Base-by-base conservation (phyloP, 1,140 invertebrate species). In the Plodia interpunctella region DNA sequence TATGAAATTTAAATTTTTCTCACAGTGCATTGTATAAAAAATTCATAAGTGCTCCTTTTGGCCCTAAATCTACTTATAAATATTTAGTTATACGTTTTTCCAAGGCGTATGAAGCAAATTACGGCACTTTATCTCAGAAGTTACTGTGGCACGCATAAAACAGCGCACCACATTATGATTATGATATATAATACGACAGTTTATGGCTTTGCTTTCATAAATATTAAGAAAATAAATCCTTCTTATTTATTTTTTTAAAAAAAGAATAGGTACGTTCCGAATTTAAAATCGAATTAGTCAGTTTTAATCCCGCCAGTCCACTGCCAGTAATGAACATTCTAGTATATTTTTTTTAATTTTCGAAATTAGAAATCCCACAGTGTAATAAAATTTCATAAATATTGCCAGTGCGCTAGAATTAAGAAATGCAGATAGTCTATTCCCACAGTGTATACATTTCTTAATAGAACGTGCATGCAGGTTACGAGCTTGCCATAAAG, bases 1-100 rank as follows among this genome's bases (percentile, higher is more conserved):
- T 44, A 44, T 44, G 15, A 44, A 44, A 44, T 44, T 44, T 44
- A 44, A 44, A 44, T 44, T 44, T 44, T 44, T 15, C 38, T 44
- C 5, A 44, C 38, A 44, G 13, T 17, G 38, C 15, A 17, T 13
- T 44, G 38, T n/a, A 44, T 44, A 44, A 44, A 44, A 44, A 44
- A 15, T 44, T 44, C 38, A 44, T 44, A 44, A 44, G 38, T 4
- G 15, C 2, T 10, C 13, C 38, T 44, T 13, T 44, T 44, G 10
- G 38, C 8, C 15, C 15, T 44, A 44, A 44, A 44, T 17, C 38
- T 44, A 44, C 38, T n/a, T 44, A 44, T 44, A 44, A 35, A 35
- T 35, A 35, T 35, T 9, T 35, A 35, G 8, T 35, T 35, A 35
- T 35, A 13, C 32, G 32, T 35, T 35, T 13, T 35, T 35, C n/a